Evolutionary conservation across 2,888 invertebrate species (phyloP).

Genomic region (Hemicrepidius hirtus): DNA sequence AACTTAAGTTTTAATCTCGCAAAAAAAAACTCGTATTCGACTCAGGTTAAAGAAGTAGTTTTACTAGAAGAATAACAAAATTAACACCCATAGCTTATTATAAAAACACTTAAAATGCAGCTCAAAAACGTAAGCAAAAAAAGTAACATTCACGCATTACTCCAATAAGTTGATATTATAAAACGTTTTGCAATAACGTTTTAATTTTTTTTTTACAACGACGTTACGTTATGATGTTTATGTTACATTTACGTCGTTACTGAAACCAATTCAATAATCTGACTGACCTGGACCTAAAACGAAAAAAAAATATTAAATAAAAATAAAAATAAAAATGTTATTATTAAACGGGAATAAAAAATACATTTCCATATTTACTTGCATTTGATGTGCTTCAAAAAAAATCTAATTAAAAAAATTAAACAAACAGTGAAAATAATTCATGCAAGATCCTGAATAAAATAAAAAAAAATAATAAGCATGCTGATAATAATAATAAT

Average conservation of each 20-base stretch:
- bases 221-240: constrained; percentile 7
- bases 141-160: constrained; percentile 43
- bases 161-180: constrained; percentile 10
- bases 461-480: constrained; percentile 31
- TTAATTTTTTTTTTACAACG: constrained; percentile 15
- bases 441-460: constrained; percentile 24
- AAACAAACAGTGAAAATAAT: constrained; percentile 29
- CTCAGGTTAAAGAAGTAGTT: constrained; percentile 22
- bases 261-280: constrained; percentile 73
- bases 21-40: constrained; percentile 4
- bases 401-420: constrained; percentile 25
- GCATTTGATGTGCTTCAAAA: constrained; percentile 53
- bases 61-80: constrained; percentile 27
- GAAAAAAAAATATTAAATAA: constrained; percentile 4
- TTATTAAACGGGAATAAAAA: neutral
- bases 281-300: constrained; percentile 78
- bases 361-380: constrained; percentile 52
- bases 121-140: constrained; percentile 37
- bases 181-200: constrained; percentile 10
- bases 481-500: neutral
- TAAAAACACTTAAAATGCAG: constrained; percentile 42
- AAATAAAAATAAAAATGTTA: neutral
- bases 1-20: constrained; percentile 33
- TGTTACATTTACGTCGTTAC: constrained; percentile 31
- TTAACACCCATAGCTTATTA: constrained; percentile 26